A percentile compares a stretch with the other conserved stretches of the same genome.
phyloP scores from a whole-genome alignment of 2,888 invertebrate genomes.

The Drosophila setosimentum region DNA sequence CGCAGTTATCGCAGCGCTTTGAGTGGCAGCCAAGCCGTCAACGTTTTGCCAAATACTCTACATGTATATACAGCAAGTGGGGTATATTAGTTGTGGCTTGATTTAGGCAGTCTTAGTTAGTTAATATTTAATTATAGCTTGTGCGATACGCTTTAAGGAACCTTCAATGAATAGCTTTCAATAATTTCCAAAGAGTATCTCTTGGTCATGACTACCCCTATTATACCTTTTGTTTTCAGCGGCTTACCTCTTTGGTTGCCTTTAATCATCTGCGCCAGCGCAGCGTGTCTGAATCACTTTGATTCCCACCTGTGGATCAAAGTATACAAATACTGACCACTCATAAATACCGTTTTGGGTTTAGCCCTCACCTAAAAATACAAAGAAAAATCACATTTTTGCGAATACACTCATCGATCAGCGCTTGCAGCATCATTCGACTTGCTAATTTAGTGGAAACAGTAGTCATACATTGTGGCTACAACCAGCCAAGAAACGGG shows the following conservation, averaged over 20 bases:
- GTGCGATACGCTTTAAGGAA: background rate
- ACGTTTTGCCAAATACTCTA: slow-evolving; percentile 32
- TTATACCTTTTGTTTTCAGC: slow-evolving; percentile 5
- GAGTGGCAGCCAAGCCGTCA: slow-evolving; percentile 53
- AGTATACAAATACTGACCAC: slow-evolving; percentile 67
- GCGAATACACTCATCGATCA: slow-evolving; percentile 20
- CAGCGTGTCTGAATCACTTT: slow-evolving; percentile 56
- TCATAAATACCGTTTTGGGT: slow-evolving; percentile 45
- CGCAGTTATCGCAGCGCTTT: slow-evolving; percentile 22
- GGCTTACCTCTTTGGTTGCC: slow-evolving; percentile 57
- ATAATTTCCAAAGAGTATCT: slow-evolving; percentile 13
- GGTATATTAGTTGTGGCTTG: background rate
- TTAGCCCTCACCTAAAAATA: slow-evolving; percentile 17
- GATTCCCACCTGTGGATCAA: slow-evolving; percentile 40
- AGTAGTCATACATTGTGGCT: slow-evolving; percentile 52
- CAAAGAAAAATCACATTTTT: slow-evolving; percentile 7
- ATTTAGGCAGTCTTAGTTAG: too few species aligned
- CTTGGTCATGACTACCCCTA: background rate
- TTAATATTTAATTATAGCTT: background rate
- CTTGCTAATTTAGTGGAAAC: slow-evolving; percentile 36
- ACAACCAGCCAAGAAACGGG: slow-evolving; percentile 36
- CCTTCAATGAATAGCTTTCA: background rate
- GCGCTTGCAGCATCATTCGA: slow-evolving; percentile 18
- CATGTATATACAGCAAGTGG: accelerated
- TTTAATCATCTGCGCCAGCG: slow-evolving; percentile 55